A percentile compares a stretch with the other conserved stretches of the same genome.
These are phyloP conservation scores for Anarhynchus alexandrinus DNA, from an alignment of 2,113 vertebrate genomes.

Conservation along the genomic window DNA sequence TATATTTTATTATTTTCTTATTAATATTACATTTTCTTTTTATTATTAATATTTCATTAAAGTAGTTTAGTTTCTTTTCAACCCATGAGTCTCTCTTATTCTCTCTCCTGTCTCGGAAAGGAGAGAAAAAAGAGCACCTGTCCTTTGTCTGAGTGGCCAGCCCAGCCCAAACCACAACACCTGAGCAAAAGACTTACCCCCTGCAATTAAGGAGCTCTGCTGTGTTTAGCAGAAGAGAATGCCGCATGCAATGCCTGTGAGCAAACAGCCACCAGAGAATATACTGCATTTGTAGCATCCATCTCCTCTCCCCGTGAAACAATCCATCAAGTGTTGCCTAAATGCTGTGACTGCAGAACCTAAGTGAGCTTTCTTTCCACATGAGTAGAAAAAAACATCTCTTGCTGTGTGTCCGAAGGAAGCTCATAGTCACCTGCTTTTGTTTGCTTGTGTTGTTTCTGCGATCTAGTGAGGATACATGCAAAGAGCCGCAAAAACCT, in stretches of 20 bases:
- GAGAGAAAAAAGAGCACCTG: neutral
- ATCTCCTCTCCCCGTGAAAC: neutral
- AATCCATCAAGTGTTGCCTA: neutral
- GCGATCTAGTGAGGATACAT: neutral
- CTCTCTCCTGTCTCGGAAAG: neutral
- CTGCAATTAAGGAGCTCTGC: neutral
- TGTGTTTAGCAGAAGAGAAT: neutral
- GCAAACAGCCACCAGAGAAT: neutral
- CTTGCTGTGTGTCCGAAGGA: neutral
- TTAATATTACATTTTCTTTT: neutral
- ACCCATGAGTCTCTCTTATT: neutral
- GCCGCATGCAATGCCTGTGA: neutral
- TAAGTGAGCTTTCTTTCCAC: neutral
- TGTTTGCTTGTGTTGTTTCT: neutral
- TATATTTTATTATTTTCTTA: neutral
- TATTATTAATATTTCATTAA: neutral
- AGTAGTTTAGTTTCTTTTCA: neutral
- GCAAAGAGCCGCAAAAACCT: neutral
- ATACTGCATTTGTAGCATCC: neutral
- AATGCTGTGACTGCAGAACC: neutral
- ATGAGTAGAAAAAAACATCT: neutral
- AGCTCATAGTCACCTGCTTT: neutral
- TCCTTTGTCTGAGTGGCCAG: neutral
- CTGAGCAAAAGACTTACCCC: neutral
- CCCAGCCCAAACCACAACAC: neutral